phyloP scores from a whole-genome alignment of 2,113 vertebrate species.

The Copsychus sechellarum region DNA sequence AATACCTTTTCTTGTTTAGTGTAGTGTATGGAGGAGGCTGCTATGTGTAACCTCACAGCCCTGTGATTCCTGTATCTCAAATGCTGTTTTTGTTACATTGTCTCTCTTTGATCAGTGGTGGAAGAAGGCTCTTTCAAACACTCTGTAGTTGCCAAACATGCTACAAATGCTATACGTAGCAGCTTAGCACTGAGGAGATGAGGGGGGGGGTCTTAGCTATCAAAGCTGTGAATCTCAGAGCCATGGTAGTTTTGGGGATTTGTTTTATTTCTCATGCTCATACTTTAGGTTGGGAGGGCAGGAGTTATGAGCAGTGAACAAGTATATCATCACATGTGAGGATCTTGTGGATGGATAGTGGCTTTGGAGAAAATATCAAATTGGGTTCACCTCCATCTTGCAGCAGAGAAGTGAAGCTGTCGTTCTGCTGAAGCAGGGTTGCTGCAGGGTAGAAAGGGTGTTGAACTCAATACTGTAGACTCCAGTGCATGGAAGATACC shows the following conservation, averaged over 20 bases:
- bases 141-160: not conserved
- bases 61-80: not conserved
- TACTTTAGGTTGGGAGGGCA: not conserved
- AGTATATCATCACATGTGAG: not conserved
- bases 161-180: not conserved
- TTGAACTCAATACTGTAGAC: not conserved
- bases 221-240: not conserved
- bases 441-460: not conserved
- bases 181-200: rapidly evolving
- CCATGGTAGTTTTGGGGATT: not conserved
- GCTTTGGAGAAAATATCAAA: not conserved
- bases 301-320: not conserved
- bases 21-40: not conserved
- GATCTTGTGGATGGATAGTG: not conserved
- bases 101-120: not conserved
- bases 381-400: not conserved
- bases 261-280: not conserved
- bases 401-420: not conserved
- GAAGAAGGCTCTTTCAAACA: not conserved
- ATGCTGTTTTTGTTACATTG: not conserved
- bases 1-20: not conserved
- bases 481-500: rapidly evolving
- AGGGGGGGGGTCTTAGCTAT: not conserved
- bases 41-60: not conserved
- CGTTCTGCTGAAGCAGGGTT: not conserved